Evolutionary conservation across 92 coral and sea anemone genomes (phyloP).

Genomic region (Micromussa lordhowensis): DNA sequence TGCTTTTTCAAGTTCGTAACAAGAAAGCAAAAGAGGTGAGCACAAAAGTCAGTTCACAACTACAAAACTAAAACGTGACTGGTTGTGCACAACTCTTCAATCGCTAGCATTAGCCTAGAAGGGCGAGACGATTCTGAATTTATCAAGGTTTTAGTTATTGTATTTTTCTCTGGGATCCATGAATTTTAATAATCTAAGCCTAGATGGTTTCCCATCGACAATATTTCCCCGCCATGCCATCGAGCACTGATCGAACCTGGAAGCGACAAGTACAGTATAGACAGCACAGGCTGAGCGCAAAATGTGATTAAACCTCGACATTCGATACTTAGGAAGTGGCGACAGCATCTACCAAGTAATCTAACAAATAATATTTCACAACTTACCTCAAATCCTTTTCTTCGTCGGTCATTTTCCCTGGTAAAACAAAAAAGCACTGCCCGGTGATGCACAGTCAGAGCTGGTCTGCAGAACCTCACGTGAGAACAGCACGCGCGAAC

Average conservation of each 20-base stretch:
- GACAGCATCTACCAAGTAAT: neutral
- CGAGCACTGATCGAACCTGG: neutral
- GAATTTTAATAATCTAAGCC: neutral
- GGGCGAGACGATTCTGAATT: neutral
- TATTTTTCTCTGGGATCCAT: neutral
- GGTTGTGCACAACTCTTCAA: too few relatives aligned
- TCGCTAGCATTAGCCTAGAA: too few relatives aligned
- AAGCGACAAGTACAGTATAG: neutral
- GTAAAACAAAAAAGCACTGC: neutral
- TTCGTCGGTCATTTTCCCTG: constrained; percentile 7
- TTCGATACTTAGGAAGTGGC: neutral
- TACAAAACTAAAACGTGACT: neutral
- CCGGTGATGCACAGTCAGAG: too few relatives aligned
- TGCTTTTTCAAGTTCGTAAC: neutral
- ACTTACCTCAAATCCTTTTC: constrained; percentile 17
- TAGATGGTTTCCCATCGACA: too few relatives aligned
- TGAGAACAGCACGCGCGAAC: neutral
- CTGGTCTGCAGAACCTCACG: neutral
- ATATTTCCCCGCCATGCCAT: too few relatives aligned
- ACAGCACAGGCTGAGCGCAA: neutral
- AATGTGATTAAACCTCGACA: neutral
- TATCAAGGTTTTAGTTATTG: neutral
- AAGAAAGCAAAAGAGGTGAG: neutral
- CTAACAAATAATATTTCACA: neutral
- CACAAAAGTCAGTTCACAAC: neutral